phyloP scores from a whole-genome alignment of 2,888 invertebrate genomes.

The Agrotis puta region DNA sequence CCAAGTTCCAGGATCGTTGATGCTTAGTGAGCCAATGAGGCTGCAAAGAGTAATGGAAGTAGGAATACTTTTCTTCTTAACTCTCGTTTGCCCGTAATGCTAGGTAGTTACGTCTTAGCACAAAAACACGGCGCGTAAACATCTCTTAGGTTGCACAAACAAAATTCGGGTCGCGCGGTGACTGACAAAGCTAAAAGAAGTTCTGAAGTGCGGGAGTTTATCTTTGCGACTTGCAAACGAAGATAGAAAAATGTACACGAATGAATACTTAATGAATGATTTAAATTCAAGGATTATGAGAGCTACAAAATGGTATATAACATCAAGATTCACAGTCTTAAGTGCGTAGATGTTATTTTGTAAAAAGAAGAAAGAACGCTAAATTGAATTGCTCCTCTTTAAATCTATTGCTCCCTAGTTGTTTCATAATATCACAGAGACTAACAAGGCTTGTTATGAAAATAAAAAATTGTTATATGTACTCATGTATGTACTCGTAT shows the following conservation, averaged over 20 bases:
- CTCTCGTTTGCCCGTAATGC: conserved; percentile 42
- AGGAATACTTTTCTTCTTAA: conserved; percentile 45
- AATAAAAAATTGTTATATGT: too few relatives aligned
- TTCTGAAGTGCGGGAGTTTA: conserved; percentile 34
- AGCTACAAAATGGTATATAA: neutral
- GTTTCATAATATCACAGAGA: neutral
- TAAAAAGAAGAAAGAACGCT: neutral
- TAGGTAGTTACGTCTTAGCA: conserved; percentile 31
- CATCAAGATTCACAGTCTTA: neutral
- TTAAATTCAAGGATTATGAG: neutral
- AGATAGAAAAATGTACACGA: conserved; percentile 25
- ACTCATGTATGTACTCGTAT: too few relatives aligned
- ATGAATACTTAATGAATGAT: conserved; percentile 36
- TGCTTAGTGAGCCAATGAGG: conserved; percentile 37
- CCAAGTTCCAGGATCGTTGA: conserved; percentile 26
- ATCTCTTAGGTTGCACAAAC: conserved; percentile 53
- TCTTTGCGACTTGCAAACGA: conserved; percentile 34
- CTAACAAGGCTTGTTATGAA: neutral
- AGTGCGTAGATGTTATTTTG: neutral
- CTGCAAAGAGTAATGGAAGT: conserved; percentile 38
- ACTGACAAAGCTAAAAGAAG: conserved; percentile 49
- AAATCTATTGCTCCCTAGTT: neutral
- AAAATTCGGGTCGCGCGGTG: conserved; percentile 58
- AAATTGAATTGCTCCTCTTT: neutral
- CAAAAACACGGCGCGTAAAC: conserved; percentile 59